These are phyloP conservation scores for Dryomyza anilis DNA, from an alignment of 2,888 invertebrate species.

Conservation along the genomic window DNA sequence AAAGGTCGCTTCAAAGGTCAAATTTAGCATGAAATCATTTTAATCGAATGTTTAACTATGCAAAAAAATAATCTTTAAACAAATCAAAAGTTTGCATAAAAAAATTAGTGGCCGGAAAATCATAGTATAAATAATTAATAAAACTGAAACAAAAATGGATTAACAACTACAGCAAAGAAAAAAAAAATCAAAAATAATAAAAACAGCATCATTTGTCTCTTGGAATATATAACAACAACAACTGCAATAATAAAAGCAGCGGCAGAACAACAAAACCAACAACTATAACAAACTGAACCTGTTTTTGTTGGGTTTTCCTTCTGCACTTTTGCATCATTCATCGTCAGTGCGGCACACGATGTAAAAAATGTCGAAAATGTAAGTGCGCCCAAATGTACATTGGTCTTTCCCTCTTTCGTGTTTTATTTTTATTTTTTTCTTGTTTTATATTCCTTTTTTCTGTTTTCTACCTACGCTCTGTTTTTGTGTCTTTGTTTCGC, in stretches of 20 bases:
- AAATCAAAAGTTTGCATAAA: neutral
- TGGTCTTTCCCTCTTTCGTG: neutral
- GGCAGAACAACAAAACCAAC: neutral
- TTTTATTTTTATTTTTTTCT: neutral
- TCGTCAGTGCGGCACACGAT: neutral
- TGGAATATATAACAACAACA: slow-evolving; percentile 8
- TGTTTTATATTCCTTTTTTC: neutral
- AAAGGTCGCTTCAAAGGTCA: slow-evolving; percentile 22
- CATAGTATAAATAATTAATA: neutral
- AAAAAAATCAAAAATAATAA: neutral
- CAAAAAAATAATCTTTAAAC: neutral
- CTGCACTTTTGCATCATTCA: neutral
- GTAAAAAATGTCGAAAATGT: slow-evolving; percentile 8
- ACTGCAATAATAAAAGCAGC: neutral
- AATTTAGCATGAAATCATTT: neutral
- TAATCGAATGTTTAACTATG: no score
- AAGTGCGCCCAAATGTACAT: neutral
- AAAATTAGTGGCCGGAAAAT: no score
- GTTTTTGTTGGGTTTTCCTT: slow-evolving; percentile 13
- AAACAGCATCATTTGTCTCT: neutral
- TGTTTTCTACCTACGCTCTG: neutral
- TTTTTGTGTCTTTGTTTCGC: neutral
- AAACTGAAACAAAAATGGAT: slow-evolving; percentile 2
- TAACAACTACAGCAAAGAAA: neutral
- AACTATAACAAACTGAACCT: slow-evolving; percentile 1